Base-by-base conservation (phyloP, 2,113 vertebrate species). In the Cephalopterus ornatus region DNA sequence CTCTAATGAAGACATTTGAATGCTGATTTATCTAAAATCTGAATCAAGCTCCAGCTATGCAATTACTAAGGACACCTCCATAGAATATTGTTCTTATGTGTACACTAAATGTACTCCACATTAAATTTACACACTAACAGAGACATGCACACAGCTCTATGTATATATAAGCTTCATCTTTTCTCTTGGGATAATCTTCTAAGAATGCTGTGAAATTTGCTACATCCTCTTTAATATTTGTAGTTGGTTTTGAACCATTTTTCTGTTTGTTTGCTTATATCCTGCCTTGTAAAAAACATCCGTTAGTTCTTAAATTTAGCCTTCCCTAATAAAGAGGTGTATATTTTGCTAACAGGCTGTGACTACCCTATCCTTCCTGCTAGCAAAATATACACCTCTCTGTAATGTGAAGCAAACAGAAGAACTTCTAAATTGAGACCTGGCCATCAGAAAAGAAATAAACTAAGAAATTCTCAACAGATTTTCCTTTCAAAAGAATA, bases 261-360 rank as follows among this genome's bases (percentile, higher is more conserved):
- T 96, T 81, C 49, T 95, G 56, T 78, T 89, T 96, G 93, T 94
- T 97, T 97, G 76, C 91, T 93, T 93, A 89, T 91, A 91, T 95
- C 92, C 85, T 93, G 92, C 73, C 68, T 92, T 85, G 85, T 41
- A 65, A 83, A 79, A 96, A 94, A 87, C 59, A 89, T 96, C 96
- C 49, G 12, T 72, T 87, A 46, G 70, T 94, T 93, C 56, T 91
- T 96, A 95, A 91, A 93, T 91, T 92, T 96, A 95, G 91, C 88
- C 58, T 93, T 93, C 91, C 44, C 80, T 94, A 23, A 81, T 89
- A 61, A 4, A 68, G 88, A 85, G 56, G 49, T 93, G 56, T 91
- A 81, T 96, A 91, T 96, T 96, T 97, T 96, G 56, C 85, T 92
- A 87, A 52, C 65, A 92, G 85, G 79, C 75, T 95, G 78, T 94